phyloP scores from a whole-genome alignment of 2,888 invertebrate genomes.

The Incurvaria masculella region DNA sequence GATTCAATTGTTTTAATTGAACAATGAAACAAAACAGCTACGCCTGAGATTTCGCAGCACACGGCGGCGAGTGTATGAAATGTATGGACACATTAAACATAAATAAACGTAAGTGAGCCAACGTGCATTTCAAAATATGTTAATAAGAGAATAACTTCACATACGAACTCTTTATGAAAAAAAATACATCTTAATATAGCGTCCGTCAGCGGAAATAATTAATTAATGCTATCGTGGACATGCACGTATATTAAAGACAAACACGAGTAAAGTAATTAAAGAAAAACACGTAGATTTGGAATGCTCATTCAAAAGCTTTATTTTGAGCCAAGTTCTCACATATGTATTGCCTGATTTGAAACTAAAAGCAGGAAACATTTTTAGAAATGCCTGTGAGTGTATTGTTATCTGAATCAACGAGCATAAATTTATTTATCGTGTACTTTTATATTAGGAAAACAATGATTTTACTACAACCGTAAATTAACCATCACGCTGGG shows the following conservation, averaged over 20 bases:
- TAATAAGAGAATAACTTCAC: too few relatives aligned
- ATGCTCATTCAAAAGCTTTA: conserved; percentile 28
- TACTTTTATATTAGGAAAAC: background rate
- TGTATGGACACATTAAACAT: background rate
- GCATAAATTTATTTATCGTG: background rate
- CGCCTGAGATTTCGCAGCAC: background rate
- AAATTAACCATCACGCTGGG: background rate
- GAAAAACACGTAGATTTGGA: conserved; percentile 16
- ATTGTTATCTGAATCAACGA: background rate
- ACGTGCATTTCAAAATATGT: background rate
- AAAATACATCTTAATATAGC: background rate
- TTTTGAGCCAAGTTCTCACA: conserved; percentile 51
- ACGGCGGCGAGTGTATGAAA: background rate
- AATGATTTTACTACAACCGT: background rate
- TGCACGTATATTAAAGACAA: background rate
- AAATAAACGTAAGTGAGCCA: background rate
- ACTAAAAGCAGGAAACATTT: conserved; percentile 28
- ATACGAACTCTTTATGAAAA: too few relatives aligned
- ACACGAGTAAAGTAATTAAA: background rate
- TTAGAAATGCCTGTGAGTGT: background rate
- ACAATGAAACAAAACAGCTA: conserved; percentile 36
- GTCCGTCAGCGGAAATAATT: background rate
- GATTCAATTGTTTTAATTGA: conserved; percentile 42
- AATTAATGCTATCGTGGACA: background rate
- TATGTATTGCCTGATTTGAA: conserved; percentile 47